A percentile compares a stretch with the other conserved stretches of the same genome.
These are phyloP conservation scores for Antheraea mylitta DNA, from an alignment of 1,140 invertebrate genomes.

Conservation along the genomic window DNA sequence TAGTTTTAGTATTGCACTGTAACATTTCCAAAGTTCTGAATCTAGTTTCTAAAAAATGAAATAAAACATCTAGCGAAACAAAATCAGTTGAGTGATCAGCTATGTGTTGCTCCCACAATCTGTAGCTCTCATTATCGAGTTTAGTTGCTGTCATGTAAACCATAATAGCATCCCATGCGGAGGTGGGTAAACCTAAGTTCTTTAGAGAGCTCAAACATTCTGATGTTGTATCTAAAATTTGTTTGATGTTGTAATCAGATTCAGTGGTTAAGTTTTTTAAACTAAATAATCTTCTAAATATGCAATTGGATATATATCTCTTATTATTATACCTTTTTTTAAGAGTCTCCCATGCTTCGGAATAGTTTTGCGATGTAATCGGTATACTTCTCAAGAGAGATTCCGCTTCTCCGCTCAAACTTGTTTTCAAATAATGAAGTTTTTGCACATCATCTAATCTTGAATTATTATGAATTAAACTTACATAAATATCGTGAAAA, in stretches of 20 bases:
- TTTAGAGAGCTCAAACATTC: no score
- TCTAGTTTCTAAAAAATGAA: no score
- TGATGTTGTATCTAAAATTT: no score
- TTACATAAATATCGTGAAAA: constrained; percentile 21
- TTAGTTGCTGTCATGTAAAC: no score
- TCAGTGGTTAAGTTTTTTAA: constrained; percentile 7
- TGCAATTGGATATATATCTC: constrained; percentile 18
- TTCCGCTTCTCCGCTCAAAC: constrained; percentile 26
- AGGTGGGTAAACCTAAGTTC: no score
- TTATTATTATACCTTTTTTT: constrained; percentile 25
- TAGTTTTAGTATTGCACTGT: no score
- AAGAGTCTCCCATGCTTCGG: constrained; percentile 23
- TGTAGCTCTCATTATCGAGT: no score
- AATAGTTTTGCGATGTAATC: constrained; percentile 27
- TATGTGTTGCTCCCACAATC: no score
- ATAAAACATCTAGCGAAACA: no score
- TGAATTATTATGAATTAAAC: constrained; percentile 14
- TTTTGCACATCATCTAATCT: constrained; percentile 23
- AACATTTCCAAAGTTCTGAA: no score
- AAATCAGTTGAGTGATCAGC: no score
- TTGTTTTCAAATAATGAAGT: constrained; percentile 26
- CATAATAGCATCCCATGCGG: no score
- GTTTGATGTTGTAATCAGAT: constrained; percentile 3
- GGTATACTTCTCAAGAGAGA: constrained; percentile 26
- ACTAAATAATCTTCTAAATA: constrained; percentile 14